phyloP scores from a whole-genome alignment of 2,113 vertebrate species.

The Oreamnos americanus region DNA sequence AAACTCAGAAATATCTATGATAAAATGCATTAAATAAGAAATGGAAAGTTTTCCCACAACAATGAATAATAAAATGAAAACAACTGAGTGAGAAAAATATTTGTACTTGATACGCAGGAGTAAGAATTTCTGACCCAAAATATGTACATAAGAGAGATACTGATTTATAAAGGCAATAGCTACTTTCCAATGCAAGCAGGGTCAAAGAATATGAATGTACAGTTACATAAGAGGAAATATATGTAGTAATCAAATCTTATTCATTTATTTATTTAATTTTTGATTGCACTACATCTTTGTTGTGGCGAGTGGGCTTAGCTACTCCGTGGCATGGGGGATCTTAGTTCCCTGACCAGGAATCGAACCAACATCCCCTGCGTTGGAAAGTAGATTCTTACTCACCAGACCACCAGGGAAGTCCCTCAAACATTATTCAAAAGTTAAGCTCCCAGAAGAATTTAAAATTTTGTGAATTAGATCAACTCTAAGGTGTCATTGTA shows the following conservation, averaged over 20 bases:
- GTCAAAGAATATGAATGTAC: neutral
- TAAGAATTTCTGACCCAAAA: neutral
- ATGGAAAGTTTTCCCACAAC: neutral
- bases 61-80: conserved; percentile 14
- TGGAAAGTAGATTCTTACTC: neutral
- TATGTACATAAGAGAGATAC: neutral
- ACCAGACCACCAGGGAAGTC: neutral
- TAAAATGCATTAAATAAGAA: neutral
- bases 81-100: neutral
- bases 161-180: neutral
- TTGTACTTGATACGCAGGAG: neutral
- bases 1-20: neutral
- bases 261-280: neutral
- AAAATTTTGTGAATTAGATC: conserved; percentile 18
- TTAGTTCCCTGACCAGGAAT: neutral
- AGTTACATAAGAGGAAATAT: neutral
- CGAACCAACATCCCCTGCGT: neutral
- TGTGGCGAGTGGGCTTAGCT: neutral
- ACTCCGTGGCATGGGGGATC: neutral
- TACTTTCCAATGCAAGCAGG: neutral
- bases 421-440: neutral
- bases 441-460: neutral
- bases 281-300: neutral
- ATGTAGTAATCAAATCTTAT: neutral
- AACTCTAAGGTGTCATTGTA: neutral